Conservation (phyloP, 2,888 invertebrate genomes). For the Drosophila ezoana region DNA sequence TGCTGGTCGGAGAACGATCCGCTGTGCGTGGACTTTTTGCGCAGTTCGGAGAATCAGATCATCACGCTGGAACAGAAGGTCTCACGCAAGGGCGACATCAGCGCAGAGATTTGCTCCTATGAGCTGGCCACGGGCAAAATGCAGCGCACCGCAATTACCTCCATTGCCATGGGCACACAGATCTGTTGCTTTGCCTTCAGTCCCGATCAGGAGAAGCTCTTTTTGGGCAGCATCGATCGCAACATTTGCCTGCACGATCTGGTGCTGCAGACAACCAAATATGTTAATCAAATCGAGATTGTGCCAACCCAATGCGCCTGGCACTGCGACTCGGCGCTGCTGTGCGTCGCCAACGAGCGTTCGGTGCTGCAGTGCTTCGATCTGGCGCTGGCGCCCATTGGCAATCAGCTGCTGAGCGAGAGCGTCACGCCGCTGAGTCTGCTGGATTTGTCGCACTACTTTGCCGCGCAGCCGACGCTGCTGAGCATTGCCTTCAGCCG, state of each 20-base stretch:
- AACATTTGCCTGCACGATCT: conserved; percentile 92
- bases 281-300: conserved; percentile 90
- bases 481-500: conserved; percentile 87
- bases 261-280: conserved; percentile 90
- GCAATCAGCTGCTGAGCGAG: conserved; percentile 89
- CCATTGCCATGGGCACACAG: conserved; percentile 90
- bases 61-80: conserved; percentile 94
- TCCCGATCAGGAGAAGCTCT: conserved; percentile 90
- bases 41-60: conserved; percentile 89
- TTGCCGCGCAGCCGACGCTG: conserved; percentile 86
- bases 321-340: conserved; percentile 90
- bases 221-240: conserved; percentile 94
- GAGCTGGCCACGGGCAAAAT: conserved; percentile 87
- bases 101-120: conserved; percentile 89
- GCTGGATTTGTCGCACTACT: conserved; percentile 87
- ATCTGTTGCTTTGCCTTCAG: conserved; percentile 89
- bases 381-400: conserved; percentile 88
- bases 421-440: conserved; percentile 88
- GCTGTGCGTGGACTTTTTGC: conserved; percentile 91
- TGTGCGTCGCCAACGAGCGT: conserved; percentile 89
- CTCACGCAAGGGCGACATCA: conserved; percentile 89
- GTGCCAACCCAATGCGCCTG: conserved; percentile 90
- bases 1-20: conserved; percentile 96
- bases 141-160: conserved; percentile 88
- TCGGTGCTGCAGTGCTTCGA: conserved; percentile 92